A percentile compares a stretch with the other conserved stretches of the same genome.
phyloP scores from a whole-genome alignment of 1,140 invertebrate species.

The Sitodiplosis mosellana region DNA sequence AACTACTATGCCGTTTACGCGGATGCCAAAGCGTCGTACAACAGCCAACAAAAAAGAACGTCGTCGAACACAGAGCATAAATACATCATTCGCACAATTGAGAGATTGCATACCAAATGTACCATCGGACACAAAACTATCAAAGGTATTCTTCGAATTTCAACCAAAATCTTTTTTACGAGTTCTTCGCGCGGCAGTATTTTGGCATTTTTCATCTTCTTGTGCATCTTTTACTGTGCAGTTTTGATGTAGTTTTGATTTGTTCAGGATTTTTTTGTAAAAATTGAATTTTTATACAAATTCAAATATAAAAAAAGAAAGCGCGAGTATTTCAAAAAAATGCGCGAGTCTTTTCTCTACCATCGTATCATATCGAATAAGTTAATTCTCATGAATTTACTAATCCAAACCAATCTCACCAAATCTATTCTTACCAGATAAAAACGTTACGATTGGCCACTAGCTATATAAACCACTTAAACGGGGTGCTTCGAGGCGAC shows the following conservation, averaged over 20 bases:
- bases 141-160: slow-evolving; percentile 37
- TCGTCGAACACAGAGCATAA: slow-evolving; percentile 80
- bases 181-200: neutral
- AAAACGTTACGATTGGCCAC: slow-evolving; percentile 75
- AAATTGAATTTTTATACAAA: no score
- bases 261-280: no score
- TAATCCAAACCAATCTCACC: neutral
- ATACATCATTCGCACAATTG: slow-evolving; percentile 82
- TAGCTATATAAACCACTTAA: slow-evolving; percentile 74
- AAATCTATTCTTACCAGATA: slow-evolving; percentile 32
- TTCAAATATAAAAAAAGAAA: no score
- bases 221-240: neutral
- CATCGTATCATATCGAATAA: no score
- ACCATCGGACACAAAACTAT: slow-evolving; percentile 83
- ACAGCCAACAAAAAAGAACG: slow-evolving; percentile 90
- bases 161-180: neutral
- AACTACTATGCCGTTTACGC: slow-evolving; percentile 27
- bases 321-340: no score
- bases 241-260: no score
- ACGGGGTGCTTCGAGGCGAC: slow-evolving; percentile 52
- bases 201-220: neutral
- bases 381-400: neutral
- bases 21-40: slow-evolving; percentile 48
- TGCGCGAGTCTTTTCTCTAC: no score
- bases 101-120: slow-evolving; percentile 91